Base-by-base conservation (phyloP, 2,797 vertebrate species). In the Ctenochaetus hawaiiensis region DNA sequence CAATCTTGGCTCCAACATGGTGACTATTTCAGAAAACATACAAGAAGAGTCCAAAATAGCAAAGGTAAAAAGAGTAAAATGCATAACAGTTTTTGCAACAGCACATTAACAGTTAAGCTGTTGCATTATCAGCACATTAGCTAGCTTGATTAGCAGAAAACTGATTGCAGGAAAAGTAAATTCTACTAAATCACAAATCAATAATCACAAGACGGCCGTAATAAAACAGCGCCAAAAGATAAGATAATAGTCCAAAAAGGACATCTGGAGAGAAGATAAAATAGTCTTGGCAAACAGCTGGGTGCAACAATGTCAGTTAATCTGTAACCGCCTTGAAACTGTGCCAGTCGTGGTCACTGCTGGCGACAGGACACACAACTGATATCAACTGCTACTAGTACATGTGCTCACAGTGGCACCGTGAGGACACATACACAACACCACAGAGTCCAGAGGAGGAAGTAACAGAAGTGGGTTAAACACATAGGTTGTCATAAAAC, bases 401-500 rank as follows among this genome's bases (percentile, higher is more conserved):
- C 44, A 20, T 30, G 26, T 30, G 26, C 26, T 30, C 26, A 51
- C 6, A 17, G 14, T 14, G 6, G 13, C 20, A 49, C 4, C n/a
- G 10, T 37, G 34, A 72, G 26, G 48, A 61, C 41, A 43, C 17
- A 5, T 45, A 8, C 1, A 7, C 26, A 53, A 41, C 3, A 20
- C n/a, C 1, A n/a, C 67, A 1, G 39, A 59, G 45, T 64, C 22
- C 60, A 54, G 13, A 5, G 2, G 10, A 54, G 20, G 51, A 6
- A 43, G n/a, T 30, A 17, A 18, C 23, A 4, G 18, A 12, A 45
- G 8, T 9, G 61, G 39, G 20, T 2, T 58, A 12, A 60, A 22
- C 61, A 14, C 30, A 48, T 48, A 41, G 48, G 18, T 39, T 66
- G 53, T 59, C 53, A 56, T 56, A 6, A 45, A 45, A 58, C 34